These are phyloP conservation scores for Poecile montanus DNA, from an alignment of 2,797 vertebrate genomes.

Conservation along the genomic window DNA sequence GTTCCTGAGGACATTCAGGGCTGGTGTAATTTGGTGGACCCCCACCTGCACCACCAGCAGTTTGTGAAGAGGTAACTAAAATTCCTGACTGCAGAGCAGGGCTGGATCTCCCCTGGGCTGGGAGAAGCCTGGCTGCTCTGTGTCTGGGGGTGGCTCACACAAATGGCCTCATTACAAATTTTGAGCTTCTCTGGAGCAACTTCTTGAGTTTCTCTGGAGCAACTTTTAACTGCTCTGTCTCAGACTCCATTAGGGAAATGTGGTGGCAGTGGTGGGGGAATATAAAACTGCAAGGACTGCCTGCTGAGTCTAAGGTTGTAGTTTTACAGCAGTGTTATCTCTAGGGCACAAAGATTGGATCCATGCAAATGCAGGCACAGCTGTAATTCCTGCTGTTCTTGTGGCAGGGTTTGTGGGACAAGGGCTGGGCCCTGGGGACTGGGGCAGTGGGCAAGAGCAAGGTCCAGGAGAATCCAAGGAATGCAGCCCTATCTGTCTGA, in stretches of 20 bases:
- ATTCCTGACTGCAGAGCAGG: background rate
- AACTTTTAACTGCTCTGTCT: background rate
- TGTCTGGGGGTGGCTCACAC: background rate
- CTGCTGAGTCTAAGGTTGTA: background rate
- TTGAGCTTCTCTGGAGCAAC: background rate
- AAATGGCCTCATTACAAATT: background rate
- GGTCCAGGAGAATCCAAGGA: background rate
- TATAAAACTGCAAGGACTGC: background rate
- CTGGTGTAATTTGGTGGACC: background rate
- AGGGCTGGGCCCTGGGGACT: background rate
- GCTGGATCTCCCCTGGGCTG: background rate
- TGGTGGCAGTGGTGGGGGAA: background rate
- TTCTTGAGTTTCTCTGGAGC: background rate
- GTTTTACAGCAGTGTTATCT: constrained; percentile 28
- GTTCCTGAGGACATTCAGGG: background rate
- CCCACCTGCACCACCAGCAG: background rate
- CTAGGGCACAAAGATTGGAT: constrained; percentile 33
- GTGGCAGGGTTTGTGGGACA: constrained; percentile 7
- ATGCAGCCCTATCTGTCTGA: background rate
- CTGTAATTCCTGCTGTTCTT: background rate
- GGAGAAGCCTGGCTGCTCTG: background rate
- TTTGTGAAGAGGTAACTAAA: background rate
- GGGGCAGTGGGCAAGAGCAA: background rate
- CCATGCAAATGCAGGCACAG: background rate
- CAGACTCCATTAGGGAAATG: background rate